Conservation (phyloP, 2,888 invertebrate genomes). For the Diplolepis rosae region DNA sequence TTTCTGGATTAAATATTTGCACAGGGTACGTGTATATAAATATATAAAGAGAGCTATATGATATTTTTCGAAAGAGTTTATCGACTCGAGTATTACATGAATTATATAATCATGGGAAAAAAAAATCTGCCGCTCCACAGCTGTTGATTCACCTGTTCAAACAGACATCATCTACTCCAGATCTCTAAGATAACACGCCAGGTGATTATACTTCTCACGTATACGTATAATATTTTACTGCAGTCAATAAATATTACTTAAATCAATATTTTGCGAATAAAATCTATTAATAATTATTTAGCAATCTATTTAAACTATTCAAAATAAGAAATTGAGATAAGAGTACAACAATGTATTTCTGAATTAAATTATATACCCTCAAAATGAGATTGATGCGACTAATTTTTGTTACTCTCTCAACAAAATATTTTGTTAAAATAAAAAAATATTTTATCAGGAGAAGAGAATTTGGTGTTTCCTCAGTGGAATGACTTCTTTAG, state of each 20-base stretch:
- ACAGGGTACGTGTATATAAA: background rate
- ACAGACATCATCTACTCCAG: conserved; percentile 58
- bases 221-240: background rate
- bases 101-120: conserved; percentile 45
- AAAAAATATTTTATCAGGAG: too few relatives aligned
- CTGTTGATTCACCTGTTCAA: conserved; percentile 71
- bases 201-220: conserved; percentile 31
- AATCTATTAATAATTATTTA: too few relatives aligned
- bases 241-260: background rate
- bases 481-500: too few relatives aligned
- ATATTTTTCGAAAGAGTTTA: conserved; percentile 5
- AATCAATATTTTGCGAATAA: too few relatives aligned
- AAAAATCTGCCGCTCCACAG: conserved; percentile 63
- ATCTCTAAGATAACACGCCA: conserved; percentile 38
- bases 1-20: background rate
- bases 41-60: background rate
- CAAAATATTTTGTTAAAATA: too few relatives aligned
- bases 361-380: too few relatives aligned
- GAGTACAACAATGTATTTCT: too few relatives aligned
- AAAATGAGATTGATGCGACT: too few relatives aligned
- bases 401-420: too few relatives aligned
- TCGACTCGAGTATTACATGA: conserved; percentile 10
- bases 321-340: too few relatives aligned
- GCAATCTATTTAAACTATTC: too few relatives aligned
- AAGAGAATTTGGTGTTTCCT: too few relatives aligned